Evolutionary conservation across 2,888 invertebrate genomes (phyloP).

Genomic region (Tortricodes alternella): DNA sequence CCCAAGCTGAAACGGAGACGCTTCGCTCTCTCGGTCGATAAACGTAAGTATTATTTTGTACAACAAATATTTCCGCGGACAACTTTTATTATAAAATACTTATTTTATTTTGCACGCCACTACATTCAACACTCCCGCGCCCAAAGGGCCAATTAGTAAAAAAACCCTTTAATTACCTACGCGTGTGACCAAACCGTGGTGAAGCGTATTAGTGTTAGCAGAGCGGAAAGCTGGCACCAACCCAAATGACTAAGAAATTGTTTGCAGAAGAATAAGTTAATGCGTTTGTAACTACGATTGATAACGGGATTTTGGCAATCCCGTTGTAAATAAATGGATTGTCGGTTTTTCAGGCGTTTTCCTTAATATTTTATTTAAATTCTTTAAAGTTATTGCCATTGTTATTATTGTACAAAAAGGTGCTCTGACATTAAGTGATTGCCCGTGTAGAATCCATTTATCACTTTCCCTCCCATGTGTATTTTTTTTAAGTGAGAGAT

Average conservation of each 20-base stretch:
- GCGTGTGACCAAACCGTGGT: conserved; percentile 33
- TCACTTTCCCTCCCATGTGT: no score
- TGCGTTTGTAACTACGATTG: conserved; percentile 22
- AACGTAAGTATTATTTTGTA: no score
- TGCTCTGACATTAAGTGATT: no score
- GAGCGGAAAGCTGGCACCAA: conserved; percentile 18
- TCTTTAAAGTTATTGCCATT: no score
- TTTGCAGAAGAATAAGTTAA: conserved; percentile 21
- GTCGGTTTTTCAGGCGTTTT: background rate
- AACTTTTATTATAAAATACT: background rate
- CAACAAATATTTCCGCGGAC: no score
- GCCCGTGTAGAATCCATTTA: no score
- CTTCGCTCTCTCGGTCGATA: no score
- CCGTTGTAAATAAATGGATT: background rate
- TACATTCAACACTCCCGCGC: conserved; percentile 33
- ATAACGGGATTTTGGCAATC: background rate
- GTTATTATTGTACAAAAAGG: no score
- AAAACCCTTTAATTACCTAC: conserved; percentile 38
- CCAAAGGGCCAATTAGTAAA: conserved; percentile 46
- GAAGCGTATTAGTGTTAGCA: conserved; percentile 35
- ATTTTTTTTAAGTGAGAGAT: no score
- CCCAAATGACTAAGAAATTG: conserved; percentile 22
- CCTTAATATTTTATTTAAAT: no score
- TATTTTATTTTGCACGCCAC: conserved; percentile 34
- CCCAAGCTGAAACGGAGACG: no score